These are phyloP conservation scores for Noctilio leporinus DNA, from an alignment of 2,113 vertebrate genomes.

Conservation along the genomic window DNA sequence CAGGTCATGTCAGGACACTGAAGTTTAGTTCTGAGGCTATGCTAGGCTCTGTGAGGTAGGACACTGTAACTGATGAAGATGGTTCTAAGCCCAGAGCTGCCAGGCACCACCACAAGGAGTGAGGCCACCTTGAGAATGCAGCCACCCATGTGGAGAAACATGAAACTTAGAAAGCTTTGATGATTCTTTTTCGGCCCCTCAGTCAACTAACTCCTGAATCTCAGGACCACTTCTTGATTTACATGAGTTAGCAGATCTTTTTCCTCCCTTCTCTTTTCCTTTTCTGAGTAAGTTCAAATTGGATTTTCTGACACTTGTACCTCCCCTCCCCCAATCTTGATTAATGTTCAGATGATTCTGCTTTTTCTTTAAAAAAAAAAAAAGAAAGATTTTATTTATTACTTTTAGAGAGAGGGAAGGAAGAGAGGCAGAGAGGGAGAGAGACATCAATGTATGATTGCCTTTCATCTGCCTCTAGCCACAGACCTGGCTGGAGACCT, in stretches of 20 bases:
- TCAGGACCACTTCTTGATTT: not conserved
- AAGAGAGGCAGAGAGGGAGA: too few species aligned
- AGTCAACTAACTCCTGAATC: not conserved
- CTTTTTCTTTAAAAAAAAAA: too few species aligned
- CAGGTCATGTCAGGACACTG: accelerated
- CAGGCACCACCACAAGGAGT: not conserved
- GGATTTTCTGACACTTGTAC: not conserved
- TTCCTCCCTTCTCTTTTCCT: not conserved
- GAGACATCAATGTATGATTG: too few species aligned
- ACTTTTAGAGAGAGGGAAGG: too few species aligned
- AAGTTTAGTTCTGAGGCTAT: not conserved
- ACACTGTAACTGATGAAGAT: not conserved
- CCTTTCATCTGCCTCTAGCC: too few species aligned
- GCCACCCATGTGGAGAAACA: too few species aligned
- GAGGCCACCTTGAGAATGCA: not conserved
- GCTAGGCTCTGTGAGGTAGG: not conserved
- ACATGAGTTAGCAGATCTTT: not conserved
- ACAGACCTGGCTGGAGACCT: too few species aligned
- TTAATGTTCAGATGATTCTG: not conserved
- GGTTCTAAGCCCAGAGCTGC: not conserved
- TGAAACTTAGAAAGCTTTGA: not conserved
- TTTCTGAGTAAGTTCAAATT: not conserved
- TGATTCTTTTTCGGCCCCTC: not conserved
- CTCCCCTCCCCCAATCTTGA: not conserved
- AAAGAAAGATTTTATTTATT: too few species aligned